Evolutionary conservation across 2,888 invertebrate species (phyloP), one percentile per base, ranked within the genome.

Genomic region (Sphaerophoria taeniata): DNA sequence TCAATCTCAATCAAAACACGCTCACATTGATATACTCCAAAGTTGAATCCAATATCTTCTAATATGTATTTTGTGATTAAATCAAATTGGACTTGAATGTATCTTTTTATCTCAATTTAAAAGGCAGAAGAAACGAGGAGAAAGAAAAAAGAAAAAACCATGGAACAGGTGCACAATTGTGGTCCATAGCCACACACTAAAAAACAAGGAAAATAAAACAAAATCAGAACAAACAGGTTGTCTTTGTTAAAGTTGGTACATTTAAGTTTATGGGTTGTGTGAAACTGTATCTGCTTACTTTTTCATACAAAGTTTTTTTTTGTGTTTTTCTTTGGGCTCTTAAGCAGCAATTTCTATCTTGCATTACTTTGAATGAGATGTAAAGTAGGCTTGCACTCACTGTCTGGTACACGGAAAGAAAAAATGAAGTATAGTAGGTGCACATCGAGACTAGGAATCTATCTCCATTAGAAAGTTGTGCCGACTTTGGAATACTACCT

Each of bases 221-320:
- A 43, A 33, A 31, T 34, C 49, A 3, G 58, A 78, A 75, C 84
- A 80, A 75, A 49, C 49, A 49, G 63, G 43, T 43, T 9, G 39
- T 6, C 39, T 7, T 39, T 9, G 39, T 39, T 39, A 39, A 39
- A 7, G 39, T 39, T 7, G 43, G 7, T 49, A 31, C 43, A 49
- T 65, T 65, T 49, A 5, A 49, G 63, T 77, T 78, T 78, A 58
- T 72, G 34, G 36, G 16, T 49, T 55, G 51, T 80, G 75, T 75
- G 75, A 84, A 79, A 84, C 72, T 67, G 55, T 80, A 75, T 79
- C 75, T 75, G 51, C 43, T 33, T 53, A 65, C 47, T 74, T 39
- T 9, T 58, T 24, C 24, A 24, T 24, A 39, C 39, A 9, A 39
- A 39, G 39, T 11, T 11, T 4, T 56, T 39, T 55, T 70, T 65